These are phyloP conservation scores for Bombus polaris DNA, from an alignment of 1,140 invertebrate species.

Conservation along the genomic window DNA sequence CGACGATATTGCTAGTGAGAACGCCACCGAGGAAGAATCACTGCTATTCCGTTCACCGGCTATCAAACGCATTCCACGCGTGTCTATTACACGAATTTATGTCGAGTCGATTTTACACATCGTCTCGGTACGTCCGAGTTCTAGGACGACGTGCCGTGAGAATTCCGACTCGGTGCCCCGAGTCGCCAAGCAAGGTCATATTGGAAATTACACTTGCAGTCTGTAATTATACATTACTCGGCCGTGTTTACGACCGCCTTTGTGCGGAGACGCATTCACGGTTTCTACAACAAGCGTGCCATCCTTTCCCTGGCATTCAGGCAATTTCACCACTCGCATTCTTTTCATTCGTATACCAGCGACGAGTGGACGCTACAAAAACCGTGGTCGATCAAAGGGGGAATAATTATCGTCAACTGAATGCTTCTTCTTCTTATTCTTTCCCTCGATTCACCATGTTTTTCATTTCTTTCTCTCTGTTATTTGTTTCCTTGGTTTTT, in stretches of 20 bases:
- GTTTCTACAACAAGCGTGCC: slow-evolving; percentile 14
- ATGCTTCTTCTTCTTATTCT: background rate
- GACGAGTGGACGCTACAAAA: background rate
- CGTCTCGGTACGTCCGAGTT: background rate
- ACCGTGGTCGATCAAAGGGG: slow-evolving; percentile 24
- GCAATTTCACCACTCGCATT: slow-evolving; percentile 32
- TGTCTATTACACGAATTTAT: background rate
- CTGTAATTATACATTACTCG: slow-evolving; percentile 37
- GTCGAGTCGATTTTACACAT: background rate
- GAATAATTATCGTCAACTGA: slow-evolving; percentile 28
- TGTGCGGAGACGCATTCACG: slow-evolving; percentile 23
- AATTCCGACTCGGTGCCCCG: background rate
- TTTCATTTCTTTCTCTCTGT: background rate
- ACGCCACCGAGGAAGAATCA: background rate
- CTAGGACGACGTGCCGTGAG: background rate
- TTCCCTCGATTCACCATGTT: background rate
- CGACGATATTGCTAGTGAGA: background rate
- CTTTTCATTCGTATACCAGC: slow-evolving; percentile 9
- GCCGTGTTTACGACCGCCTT: slow-evolving; percentile 37
- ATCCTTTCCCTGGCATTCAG: slow-evolving; percentile 11
- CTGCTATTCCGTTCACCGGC: background rate
- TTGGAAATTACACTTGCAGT: slow-evolving; percentile 38
- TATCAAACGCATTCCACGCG: too few species aligned
- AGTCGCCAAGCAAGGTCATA: slow-evolving; percentile 30
- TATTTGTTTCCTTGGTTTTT: background rate